Evolutionary conservation across 1,140 invertebrate species (phyloP), one percentile per base, ranked within the genome.

Genomic region (Centruroides sculpturatus): DNA sequence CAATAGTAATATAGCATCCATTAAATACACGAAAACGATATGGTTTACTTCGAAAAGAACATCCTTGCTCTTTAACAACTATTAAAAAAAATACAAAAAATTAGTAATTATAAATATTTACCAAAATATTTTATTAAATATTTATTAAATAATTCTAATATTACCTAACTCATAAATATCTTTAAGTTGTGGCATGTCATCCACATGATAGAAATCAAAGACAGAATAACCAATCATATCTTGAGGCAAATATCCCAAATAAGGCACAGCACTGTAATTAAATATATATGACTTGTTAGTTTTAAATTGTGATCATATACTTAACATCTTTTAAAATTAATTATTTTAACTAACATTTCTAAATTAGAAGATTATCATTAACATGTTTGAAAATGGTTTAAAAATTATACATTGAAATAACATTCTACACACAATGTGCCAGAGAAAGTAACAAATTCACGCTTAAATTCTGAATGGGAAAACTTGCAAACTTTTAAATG

Each of bases 201-300:
- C 85, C 1, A 88, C 86, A 74, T 93, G 89, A 71, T 91, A 94
- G 67, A 90, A 85, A 66, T 88, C 83, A 69, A 94, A 83, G 8
- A 92, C 80, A 46, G 86, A 87, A 64, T 81, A 82, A 1, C 86
- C 85, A 35, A 87, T 76, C 66, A 94, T 80, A 69, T 94, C 90
- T 71, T 94, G 90, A 0, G 92, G 91, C 56, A 92, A 71, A 72
- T 88, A 92, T 0, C 92, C 92, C 60, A 93, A 77, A 66, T 87
- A 85, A 12, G 83, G 82, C 0, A 92, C 85, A 10, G 85, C 82
- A 51, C 85, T 64, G 34, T 5, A 57, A 51, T n/a, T 49, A 36
- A 53, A 47, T 53, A 6, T 11, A 35, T 36, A 3, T 49, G 12
- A 57, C 35, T 57, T 34, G 49, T 13, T 36, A 4, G 36, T 35